Evolutionary conservation across 2,113 vertebrate species (phyloP), one percentile per base, ranked within the genome.

Genomic region (Mungos mungo): DNA sequence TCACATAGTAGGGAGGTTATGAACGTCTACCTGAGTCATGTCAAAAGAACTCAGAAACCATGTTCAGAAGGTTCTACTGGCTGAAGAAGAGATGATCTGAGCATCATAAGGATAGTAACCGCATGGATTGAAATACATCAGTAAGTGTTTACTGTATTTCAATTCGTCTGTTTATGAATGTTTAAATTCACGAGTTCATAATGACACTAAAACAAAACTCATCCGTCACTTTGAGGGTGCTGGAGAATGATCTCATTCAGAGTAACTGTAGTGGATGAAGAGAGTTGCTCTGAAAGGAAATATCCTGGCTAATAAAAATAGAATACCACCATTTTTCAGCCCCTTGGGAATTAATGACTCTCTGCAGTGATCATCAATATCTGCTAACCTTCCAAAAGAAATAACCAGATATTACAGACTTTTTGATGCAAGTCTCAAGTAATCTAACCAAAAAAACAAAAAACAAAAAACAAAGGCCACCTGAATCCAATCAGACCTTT

Each of bases 231-330:
- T 47, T 91, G 65, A 95, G 71, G 63, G 45, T 76, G 15, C 52
- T 93, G 38, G 35, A 88, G 68, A 93, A 80, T 38, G 57, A 82
- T 33, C 68, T 74, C 52, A 52, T 83, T 95, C 35, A 60, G 63
- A 92, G 31, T 93, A 69, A 71, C 85, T 68, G 14, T 82, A 65
- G 69, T 88, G 77, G 50, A 76, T 95, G 52, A 84, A 38, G 80
- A 47, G 38, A 91, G 50, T 47, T 35, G 79, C 47, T 87, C 74
- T 63, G 54, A 95, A 86, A 90, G 69, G 94, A 91, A 76, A 29
- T 88, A 91, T 71, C 91, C n/a, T 68, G 52, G 41, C 52, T 93
- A 57, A 93, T 88, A 38, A 69, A 95, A 76, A 38, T 95, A 90
- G 50, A 82, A 86, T 31, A 65, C 45, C 45, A 91, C 69, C 25